Percentiles rank a stretch among this genome's conserved stretches.
These are phyloP conservation scores for Parasteatoda lunata DNA, from an alignment of 2,888 invertebrate genomes.

Conservation along the genomic window DNA sequence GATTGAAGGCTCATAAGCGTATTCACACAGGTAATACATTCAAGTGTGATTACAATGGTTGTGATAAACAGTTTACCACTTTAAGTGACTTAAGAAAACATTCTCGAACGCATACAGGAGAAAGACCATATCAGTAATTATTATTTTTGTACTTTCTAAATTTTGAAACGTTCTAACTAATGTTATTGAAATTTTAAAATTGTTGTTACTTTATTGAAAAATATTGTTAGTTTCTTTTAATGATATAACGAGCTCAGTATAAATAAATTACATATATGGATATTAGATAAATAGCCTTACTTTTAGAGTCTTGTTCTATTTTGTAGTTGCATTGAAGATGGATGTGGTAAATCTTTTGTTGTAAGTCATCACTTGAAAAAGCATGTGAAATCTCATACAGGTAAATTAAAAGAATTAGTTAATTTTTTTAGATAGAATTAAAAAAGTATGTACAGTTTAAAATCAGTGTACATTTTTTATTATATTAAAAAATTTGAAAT, in stretches of 20 bases:
- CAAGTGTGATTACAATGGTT: constrained; percentile 88
- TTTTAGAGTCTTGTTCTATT: constrained; percentile 7
- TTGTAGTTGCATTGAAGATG: constrained; percentile 75
- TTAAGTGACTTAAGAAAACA: constrained; percentile 96
- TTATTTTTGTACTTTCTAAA: background rate
- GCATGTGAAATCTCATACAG: constrained; percentile 76
- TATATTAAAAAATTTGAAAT: constrained; percentile 86
- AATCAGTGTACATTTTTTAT: constrained; percentile 86
- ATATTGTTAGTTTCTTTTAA: background rate
- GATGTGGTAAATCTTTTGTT: constrained; percentile 93
- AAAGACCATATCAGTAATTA: constrained; percentile 74
- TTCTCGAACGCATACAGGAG: constrained; percentile 86
- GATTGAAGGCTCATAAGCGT: constrained; percentile 90
- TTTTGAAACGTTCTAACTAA: background rate
- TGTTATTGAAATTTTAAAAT: background rate
- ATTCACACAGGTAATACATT: constrained; percentile 96
- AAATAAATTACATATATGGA: background rate
- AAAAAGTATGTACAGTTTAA: constrained; percentile 83
- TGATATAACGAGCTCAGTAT: background rate
- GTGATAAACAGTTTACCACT: constrained; percentile 93
- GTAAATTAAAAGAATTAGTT: constrained; percentile 12
- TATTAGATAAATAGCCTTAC: too few species aligned
- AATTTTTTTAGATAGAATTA: constrained; percentile 73
- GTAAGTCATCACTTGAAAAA: constrained; percentile 96
- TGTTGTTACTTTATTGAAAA: background rate